Conservation (phyloP, 2,113 vertebrate species). For the Bettongia penicillata region DNA sequence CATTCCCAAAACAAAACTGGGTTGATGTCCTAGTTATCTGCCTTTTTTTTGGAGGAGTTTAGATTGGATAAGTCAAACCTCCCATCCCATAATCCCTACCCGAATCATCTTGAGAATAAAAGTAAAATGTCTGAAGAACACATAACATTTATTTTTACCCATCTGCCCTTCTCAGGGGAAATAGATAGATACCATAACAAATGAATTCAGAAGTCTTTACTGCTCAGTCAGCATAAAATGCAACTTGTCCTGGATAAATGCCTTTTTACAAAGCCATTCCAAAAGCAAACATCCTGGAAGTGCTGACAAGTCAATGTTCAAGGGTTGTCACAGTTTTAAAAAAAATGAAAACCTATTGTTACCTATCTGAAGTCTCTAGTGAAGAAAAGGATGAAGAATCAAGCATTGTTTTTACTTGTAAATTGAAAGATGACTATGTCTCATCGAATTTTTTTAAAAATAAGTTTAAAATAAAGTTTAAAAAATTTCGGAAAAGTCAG, state of each 20-base stretch:
- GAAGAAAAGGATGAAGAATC: neutral
- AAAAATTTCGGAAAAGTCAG: neutral
- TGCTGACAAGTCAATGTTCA: slow-evolving; percentile 1
- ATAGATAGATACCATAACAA: neutral
- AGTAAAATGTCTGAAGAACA: slow-evolving; percentile 22
- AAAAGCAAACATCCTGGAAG: slow-evolving; percentile 35
- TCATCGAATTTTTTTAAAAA: neutral
- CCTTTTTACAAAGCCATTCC: slow-evolving; percentile 47
- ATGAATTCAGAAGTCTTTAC: slow-evolving; percentile 4
- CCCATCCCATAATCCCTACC: neutral
- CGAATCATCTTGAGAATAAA: neutral
- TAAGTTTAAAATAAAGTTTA: neutral
- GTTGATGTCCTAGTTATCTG: neutral
- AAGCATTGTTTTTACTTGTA: neutral
- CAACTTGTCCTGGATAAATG: neutral
- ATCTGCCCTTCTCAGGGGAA: neutral
- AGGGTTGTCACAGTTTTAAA: neutral
- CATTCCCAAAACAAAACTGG: slow-evolving; percentile 8
- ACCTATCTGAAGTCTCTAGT: neutral
- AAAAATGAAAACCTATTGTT: neutral
- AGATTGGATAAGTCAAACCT: neutral
- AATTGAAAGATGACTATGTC: neutral
- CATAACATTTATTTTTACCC: neutral
- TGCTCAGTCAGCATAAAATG: slow-evolving; percentile 31
- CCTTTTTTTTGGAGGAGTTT: slow-evolving; percentile 58